Percentiles rank a stretch among this genome's conserved stretches.
Evolutionary conservation across 2,888 invertebrate genomes (phyloP).

Genomic region (Bimastos eiseni): DNA sequence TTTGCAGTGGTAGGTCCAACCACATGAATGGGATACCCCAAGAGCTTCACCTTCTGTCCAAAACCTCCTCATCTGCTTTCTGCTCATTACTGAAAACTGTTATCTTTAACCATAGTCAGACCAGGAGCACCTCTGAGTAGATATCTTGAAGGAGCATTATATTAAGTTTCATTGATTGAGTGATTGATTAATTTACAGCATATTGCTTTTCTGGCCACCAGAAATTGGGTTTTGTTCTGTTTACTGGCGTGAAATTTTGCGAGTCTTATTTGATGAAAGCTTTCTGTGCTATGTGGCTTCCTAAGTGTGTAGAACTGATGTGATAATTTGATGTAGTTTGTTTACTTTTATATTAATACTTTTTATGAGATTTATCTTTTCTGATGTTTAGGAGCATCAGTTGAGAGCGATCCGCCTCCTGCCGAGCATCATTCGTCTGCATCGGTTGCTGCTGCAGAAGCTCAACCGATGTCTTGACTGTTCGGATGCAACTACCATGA

Average conservation of each 20-base stretch:
- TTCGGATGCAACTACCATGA: constrained; percentile 47
- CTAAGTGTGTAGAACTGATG: no score
- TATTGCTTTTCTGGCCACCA: background rate
- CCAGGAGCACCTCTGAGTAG: no score
- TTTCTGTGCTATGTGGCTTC: background rate
- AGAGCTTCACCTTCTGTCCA: no score
- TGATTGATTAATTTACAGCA: no score
- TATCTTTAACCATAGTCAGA: no score
- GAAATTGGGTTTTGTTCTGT: background rate
- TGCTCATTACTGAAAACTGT: no score
- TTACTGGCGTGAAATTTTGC: background rate
- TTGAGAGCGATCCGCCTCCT: constrained; percentile 48
- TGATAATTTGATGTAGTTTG: background rate
- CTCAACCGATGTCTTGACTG: constrained; percentile 49
- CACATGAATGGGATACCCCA: no score
- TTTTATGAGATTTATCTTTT: background rate
- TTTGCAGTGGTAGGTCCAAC: no score
- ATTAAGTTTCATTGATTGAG: no score
- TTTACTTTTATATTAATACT: background rate
- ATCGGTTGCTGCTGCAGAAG: constrained; percentile 45
- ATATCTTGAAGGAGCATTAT: no score
- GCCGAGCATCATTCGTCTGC: constrained; percentile 48
- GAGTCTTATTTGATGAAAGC: no score
- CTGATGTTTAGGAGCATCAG: constrained; percentile 45
- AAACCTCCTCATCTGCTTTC: no score